Conservation (phyloP, 1,140 invertebrate genomes). For the Trinorchestia longiramus region DNA sequence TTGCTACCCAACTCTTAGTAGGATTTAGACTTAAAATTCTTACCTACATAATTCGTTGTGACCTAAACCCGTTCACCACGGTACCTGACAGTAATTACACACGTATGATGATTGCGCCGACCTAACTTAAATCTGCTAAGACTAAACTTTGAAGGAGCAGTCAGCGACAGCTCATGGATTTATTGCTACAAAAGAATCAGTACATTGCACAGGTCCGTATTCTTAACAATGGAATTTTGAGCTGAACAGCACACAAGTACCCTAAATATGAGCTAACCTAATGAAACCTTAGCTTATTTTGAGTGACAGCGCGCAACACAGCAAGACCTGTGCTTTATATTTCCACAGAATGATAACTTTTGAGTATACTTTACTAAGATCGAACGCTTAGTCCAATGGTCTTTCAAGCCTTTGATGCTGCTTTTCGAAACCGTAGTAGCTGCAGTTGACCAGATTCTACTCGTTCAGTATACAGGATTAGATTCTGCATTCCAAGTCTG, state of each 20-base stretch:
- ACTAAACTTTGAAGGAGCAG: not conserved
- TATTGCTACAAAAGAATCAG: slow-evolving; percentile 9
- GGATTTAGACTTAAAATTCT: not conserved
- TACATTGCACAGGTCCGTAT: not conserved
- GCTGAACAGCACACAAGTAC: not conserved
- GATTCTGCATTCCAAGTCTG: no score
- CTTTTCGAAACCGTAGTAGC: not conserved
- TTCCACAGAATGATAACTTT: not conserved
- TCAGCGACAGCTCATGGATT: not conserved
- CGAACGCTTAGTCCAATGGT: not conserved
- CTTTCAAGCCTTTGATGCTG: not conserved
- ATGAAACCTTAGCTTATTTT: slow-evolving; percentile 1
- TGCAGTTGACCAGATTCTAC: not conserved
- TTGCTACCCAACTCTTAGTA: not conserved
- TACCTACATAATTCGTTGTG: slow-evolving; percentile 1
- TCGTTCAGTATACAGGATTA: not conserved
- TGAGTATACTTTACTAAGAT: not conserved
- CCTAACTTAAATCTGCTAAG: not conserved
- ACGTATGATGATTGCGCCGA: not conserved
- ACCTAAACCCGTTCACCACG: not conserved
- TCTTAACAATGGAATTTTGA: not conserved
- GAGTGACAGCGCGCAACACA: not conserved
- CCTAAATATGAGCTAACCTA: slow-evolving; percentile 8
- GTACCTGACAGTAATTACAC: not conserved
- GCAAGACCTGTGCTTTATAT: not conserved